Percentiles rank a stretch among this genome's conserved stretches.
Conservation (phyloP, 64 coral and sea anemone species). For the Porites lutea region DNA sequence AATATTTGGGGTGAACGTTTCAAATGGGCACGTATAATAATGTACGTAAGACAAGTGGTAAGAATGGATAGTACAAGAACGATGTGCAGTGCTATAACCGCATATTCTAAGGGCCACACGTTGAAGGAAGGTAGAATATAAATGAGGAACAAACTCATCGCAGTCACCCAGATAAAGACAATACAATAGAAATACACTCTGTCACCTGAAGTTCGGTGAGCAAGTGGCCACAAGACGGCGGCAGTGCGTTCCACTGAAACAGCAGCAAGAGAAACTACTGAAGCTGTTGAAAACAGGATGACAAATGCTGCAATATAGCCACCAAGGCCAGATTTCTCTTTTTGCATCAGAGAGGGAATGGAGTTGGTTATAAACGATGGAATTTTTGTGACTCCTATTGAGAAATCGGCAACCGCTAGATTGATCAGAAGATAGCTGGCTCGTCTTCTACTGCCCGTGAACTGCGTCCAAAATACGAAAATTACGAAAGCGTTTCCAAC, state of each 20-base stretch:
- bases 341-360: not conserved
- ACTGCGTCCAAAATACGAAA: too few relatives aligned
- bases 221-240: not conserved
- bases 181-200: not conserved
- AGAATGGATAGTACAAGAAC: not conserved
- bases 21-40: not conserved
- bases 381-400: too few relatives aligned
- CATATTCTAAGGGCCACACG: too few relatives aligned
- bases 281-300: not conserved
- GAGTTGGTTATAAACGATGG: too few relatives aligned
- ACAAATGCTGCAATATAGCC: not conserved
- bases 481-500: too few relatives aligned
- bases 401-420: too few relatives aligned
- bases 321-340: too few relatives aligned
- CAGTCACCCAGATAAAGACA: not conserved
- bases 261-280: not conserved
- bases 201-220: not conserved
- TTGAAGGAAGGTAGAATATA: not conserved
- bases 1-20: not conserved
- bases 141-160: not conserved
- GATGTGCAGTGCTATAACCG: not conserved
- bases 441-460: too few relatives aligned
- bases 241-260: not conserved
- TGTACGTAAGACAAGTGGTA: not conserved
- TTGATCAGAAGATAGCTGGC: too few relatives aligned